Conservation (phyloP, 1,140 invertebrate species). For the Popillia japonica region DNA sequence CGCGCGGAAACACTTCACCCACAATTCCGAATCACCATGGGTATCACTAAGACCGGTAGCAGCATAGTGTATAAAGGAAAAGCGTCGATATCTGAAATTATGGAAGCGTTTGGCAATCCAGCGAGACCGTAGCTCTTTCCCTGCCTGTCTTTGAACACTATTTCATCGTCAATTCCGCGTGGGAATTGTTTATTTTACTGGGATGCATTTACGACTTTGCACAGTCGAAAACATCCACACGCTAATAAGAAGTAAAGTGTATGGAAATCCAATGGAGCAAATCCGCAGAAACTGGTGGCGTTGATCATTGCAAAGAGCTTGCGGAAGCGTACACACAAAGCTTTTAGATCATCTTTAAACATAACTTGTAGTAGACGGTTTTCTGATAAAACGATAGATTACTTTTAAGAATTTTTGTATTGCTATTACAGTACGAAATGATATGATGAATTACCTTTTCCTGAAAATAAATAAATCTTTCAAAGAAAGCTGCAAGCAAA, state of each 20-base stretch:
- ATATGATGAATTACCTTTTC: too few relatives aligned
- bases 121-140: background rate
- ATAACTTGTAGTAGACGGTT: too few relatives aligned
- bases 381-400: too few relatives aligned
- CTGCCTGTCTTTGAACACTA: background rate
- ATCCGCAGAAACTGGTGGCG: too few relatives aligned
- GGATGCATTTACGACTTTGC: background rate
- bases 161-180: conserved; percentile 12
- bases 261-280: too few relatives aligned
- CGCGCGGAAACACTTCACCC: conserved; percentile 30
- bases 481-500: too few relatives aligned
- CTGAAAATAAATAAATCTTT: too few relatives aligned
- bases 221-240: background rate
- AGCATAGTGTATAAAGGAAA: background rate
- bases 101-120: conserved; percentile 9
- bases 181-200: conserved; percentile 11
- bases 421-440: too few relatives aligned
- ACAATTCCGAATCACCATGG: background rate
- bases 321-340: too few relatives aligned
- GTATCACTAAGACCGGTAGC: background rate
- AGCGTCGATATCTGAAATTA: conserved; percentile 28
- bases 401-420: too few relatives aligned
- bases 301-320: too few relatives aligned
- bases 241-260: background rate
- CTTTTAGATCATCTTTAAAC: too few relatives aligned